Conservation (phyloP, 2,113 vertebrate genomes). For the Petromus typicus region DNA sequence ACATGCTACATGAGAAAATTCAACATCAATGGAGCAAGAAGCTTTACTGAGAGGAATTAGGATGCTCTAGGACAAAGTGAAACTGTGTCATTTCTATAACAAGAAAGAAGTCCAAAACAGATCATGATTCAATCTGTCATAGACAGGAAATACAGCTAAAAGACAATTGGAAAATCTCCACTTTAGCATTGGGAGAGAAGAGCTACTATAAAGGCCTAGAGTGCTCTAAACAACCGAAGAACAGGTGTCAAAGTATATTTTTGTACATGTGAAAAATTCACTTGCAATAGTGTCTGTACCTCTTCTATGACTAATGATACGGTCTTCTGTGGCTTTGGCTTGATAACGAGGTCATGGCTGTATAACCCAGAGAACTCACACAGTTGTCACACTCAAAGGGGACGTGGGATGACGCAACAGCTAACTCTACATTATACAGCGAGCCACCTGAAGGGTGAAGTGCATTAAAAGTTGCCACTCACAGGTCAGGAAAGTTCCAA, state of each 20-base stretch:
- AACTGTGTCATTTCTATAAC: background rate
- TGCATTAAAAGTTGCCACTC: background rate
- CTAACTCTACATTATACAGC: background rate
- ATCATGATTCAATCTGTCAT: background rate
- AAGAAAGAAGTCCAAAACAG: background rate
- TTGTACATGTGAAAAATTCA: background rate
- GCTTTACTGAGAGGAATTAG: background rate
- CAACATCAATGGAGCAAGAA: background rate
- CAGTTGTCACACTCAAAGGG: background rate
- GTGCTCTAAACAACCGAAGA: no score
- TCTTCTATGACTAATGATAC: fast-evolving
- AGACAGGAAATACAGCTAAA: background rate
- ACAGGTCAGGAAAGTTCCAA: background rate
- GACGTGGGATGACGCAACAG: background rate
- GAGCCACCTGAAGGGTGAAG: background rate
- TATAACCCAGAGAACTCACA: background rate
- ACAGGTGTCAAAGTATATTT: background rate
- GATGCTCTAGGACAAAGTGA: background rate
- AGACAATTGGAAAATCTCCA: background rate
- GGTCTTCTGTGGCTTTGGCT: background rate
- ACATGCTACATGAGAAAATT: background rate
- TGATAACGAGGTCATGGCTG: background rate
- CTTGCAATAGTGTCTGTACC: background rate
- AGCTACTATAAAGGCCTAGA: background rate
- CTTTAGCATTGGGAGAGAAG: no score